Evolutionary conservation across 2,888 invertebrate genomes (phyloP).

Genomic region (Harmothoe impar): DNA sequence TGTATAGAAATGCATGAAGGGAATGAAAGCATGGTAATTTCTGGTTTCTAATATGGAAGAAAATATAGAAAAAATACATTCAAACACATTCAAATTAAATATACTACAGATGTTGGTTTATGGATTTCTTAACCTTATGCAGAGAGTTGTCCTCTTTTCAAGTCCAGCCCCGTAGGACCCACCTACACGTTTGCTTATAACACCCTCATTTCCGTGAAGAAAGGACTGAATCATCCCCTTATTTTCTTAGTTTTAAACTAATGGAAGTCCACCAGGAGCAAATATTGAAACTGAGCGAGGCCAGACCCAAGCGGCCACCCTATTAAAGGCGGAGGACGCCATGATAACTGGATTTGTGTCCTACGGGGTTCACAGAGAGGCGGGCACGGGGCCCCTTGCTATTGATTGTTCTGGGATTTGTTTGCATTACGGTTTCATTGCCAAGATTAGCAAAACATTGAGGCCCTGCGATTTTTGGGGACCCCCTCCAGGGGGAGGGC

Average conservation of each 20-base stretch:
- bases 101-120: not conserved
- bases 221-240: slow-evolving; percentile 42
- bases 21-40: not conserved
- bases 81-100: not conserved
- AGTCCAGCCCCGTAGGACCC: not conserved
- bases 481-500: slow-evolving; percentile 3
- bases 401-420: slow-evolving; percentile 58
- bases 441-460: slow-evolving; percentile 61
- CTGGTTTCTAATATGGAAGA: not conserved
- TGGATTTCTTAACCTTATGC: not conserved
- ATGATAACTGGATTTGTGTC: slow-evolving; percentile 28
- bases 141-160: not conserved
- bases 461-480: slow-evolving; percentile 22
- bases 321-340: slow-evolving; percentile 31
- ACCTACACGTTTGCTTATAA: slow-evolving; percentile 26
- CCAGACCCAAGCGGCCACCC: not conserved
- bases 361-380: slow-evolving; percentile 21
- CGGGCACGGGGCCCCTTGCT: not conserved
- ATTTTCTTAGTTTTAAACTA: slow-evolving; percentile 57
- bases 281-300: slow-evolving; percentile 43
- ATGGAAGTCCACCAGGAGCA: slow-evolving; percentile 47
- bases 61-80: not conserved
- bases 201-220: slow-evolving; percentile 22
- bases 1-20: not conserved
- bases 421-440: slow-evolving; percentile 62